A percentile compares a stretch with the other conserved stretches of the same genome.
Evolutionary conservation across 2,113 vertebrate genomes (phyloP).

Genomic region (Columba janthina): DNA sequence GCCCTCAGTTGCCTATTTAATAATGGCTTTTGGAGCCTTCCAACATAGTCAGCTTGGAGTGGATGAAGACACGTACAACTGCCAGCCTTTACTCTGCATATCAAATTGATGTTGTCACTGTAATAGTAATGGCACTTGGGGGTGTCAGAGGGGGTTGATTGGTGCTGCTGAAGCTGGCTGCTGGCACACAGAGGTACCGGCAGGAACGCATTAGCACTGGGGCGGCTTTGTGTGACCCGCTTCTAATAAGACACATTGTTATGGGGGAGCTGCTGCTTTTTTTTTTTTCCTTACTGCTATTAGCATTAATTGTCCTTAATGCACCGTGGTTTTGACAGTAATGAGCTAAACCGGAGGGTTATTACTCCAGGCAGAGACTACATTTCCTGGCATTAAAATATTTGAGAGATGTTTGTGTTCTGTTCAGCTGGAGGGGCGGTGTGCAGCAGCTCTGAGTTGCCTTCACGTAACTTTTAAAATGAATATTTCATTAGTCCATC

Average conservation of each 20-base stretch:
- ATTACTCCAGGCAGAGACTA: conserved; percentile 61
- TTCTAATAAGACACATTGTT: conserved; percentile 61
- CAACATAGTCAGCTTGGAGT: neutral
- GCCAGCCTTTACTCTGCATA: conserved; percentile 23
- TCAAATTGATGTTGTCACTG: conserved; percentile 45
- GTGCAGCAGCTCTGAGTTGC: neutral
- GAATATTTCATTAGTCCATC: neutral
- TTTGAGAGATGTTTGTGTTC: conserved; percentile 58
- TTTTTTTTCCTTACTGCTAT: conserved; percentile 67
- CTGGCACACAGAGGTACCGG: conserved; percentile 14
- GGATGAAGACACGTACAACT: neutral
- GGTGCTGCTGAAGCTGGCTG: conserved; percentile 47
- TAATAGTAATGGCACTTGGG: conserved; percentile 46
- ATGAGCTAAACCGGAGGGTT: conserved; percentile 71
- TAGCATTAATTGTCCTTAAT: conserved; percentile 79
- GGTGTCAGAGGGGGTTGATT: conserved; percentile 30
- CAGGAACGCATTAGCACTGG: conserved; percentile 29
- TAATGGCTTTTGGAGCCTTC: conserved; percentile 12
- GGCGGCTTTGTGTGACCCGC: conserved; percentile 16
- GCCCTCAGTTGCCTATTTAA: neutral
- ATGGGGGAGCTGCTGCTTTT: conserved; percentile 21
- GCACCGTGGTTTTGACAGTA: conserved; percentile 72
- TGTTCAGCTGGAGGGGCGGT: conserved; percentile 5
- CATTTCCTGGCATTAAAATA: conserved; percentile 74
- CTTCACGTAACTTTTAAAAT: neutral